Base-by-base conservation (phyloP, 1,140 invertebrate genomes). In the Drosophila asahinai region DNA sequence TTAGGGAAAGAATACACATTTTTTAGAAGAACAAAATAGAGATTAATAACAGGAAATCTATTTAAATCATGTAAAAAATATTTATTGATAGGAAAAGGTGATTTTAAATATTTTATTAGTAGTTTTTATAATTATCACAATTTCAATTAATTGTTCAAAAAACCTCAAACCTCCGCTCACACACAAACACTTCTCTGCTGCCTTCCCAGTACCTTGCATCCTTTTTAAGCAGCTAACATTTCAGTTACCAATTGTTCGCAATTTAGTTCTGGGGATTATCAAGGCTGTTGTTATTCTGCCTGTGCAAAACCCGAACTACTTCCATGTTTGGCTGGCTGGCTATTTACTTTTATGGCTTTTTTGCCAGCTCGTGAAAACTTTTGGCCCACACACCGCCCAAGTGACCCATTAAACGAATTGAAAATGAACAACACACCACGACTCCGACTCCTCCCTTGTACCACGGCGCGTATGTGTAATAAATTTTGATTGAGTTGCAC, bases 351-450 rank as follows among this genome's bases (percentile, higher is more conserved):
- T 90, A 87, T 84, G 81, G 84, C 81, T 87, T 90, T 81, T 84
- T 87, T 67, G 84, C 58, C 81, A 87, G 81, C 81, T 78, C 81
- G 60, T 90, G 81, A 84, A 87, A 87, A 84, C 59, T 84, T 87
- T 84, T 71, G 73, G 59, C 42, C 66, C 74, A 71, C 74, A 72
- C 60, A 40, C 19, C 36, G 51, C 86, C 86, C 86, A 82, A 90
- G 86, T 90, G 86, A 90, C 81, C 86, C 82, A 90, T 91, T 90
- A 90, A 86, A 82, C 84, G 71, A 87, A 87, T 87, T 90, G 84
- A 87, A 87, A 87, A 79, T 84, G 77, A 81, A 84, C 68, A 81
- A 55, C 78, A 36, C 48, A 57, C 38, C 17, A 33, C 38, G 38
- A 48, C 57, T 68, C 68, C 22, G 43, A 33, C 54, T 48, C 25